Evolutionary conservation across 2,113 vertebrate genomes (phyloP), one percentile per base, ranked within the genome.

Genomic region (Mobula hypostoma): DNA sequence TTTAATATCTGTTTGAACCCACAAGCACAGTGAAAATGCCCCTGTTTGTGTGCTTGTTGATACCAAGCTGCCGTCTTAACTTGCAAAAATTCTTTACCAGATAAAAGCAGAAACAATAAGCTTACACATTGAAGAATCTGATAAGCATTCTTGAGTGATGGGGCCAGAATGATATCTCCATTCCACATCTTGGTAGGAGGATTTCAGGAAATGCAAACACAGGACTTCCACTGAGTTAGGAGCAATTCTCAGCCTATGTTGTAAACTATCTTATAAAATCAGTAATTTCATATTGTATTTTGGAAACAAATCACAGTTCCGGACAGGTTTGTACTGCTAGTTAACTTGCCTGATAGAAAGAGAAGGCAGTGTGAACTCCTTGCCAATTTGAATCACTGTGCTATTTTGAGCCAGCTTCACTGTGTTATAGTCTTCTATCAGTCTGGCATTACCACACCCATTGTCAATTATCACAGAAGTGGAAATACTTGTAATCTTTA

Each of bases 51-150:
- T 66, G 58, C 61, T 90, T 66, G 72, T 19, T 74, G 77, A 36
- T n/a, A 79, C 77, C 77, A 79, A 79, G n/a, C 77, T 79, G n/a
- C 4, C 66, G 85, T n/a, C 85, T 32, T 66, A 17, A 66, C 85
- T 66, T 66, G 85, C 61, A 17, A 32, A 36, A 48, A 66, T 66
- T 66, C 61, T 66, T 66, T 32, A 66, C 15, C 27, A 90, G 61
- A 90, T 66, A 66, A 90, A 68, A 66, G 61, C 85, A 90, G 61
- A 68, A 90, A 90, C 29, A 90, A 90, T 90, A 68, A 32, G 85
- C 85, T 90, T 90, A 32, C n/a, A 66, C 14, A 90, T 66, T 66
- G 63, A 19, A 32, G 58, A n/a, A 66, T 90, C 11, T n/a, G 11
- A 15, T 17, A 24, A 27, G 29, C 32, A 90, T n/a, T 68, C 29